Base-by-base conservation (phyloP, 1,140 invertebrate species). In the Sitodiplosis mosellana region DNA sequence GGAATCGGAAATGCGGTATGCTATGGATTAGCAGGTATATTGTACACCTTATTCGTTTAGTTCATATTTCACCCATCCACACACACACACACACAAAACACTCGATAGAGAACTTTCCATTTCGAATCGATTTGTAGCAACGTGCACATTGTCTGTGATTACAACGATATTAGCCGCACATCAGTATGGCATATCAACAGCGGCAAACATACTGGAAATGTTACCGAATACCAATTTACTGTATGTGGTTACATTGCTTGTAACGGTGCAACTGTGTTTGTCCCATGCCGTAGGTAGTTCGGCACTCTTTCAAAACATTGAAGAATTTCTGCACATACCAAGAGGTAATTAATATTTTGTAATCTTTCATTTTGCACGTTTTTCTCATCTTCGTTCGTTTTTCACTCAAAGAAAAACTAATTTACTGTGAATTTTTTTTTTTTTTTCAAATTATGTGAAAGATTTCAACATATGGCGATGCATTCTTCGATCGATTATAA, bases 381-480 rank as follows among this genome's bases (percentile, higher is more conserved):
- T 34, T n/a, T n/a, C n/a, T n/a, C n/a, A n/a, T n/a, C n/a, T n/a
- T n/a, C n/a, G n/a, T n/a, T n/a, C n/a, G n/a, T n/a, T n/a, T n/a
- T n/a, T n/a, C n/a, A n/a, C n/a, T n/a, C n/a, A n/a, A n/a, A n/a
- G n/a, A n/a, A n/a, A n/a, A n/a, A n/a, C n/a, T n/a, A n/a, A n/a
- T n/a, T n/a, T n/a, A n/a, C n/a, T 27, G 27, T 27, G 3, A 10
- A 5, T 27, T 3, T 27, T 27, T 3, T 27, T 27, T 5, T 27
- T 27, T 3, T 10, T 5, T 33, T 21, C n/a, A 18, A 40, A 38
- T 20, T 19, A 10, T 72, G n/a, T n/a, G 73, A 49, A 64, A 94
- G 89, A 73, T 34, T 92, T 94, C 56, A 78, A 77, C 46, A 72
- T 76, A 60, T 81, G 80, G 57, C 70, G 91, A 7, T 81, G 83